Evolutionary conservation across 30 jellyfish, hydroid and myxozoan species (phyloP), one percentile per base, ranked within the genome.

Genomic region (Pelagia noctiluca): DNA sequence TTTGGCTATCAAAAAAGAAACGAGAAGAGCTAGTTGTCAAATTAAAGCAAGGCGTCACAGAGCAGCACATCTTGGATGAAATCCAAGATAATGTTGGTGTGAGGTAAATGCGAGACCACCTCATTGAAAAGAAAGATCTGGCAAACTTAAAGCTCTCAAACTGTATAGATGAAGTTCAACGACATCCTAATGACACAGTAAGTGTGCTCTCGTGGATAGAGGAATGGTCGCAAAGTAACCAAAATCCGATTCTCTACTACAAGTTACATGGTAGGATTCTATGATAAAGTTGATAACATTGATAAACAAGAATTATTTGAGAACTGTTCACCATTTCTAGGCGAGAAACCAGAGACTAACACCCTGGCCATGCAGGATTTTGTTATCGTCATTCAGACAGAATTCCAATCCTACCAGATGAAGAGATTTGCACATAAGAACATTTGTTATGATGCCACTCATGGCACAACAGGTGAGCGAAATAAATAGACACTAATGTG

Each of bases 231-330:
- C n/a, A 3, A 16, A 42, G 16, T 16, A 42, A 42, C 8, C 57
- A 42, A 5, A 42, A 42, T 16, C 57, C 57, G 16, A 42, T 26
- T 8, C 54, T 25, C 8, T 30, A 64, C 22, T 64, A 64, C 50
- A 64, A 64, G 22, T 64, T 64, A 50, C 77, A 64, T 18, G 77
- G 77, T 64, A n/a, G n/a, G n/a, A n/a, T n/a, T n/a, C n/a, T n/a
- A n/a, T n/a, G n/a, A n/a, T n/a, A n/a, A n/a, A n/a, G n/a, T n/a
- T n/a, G n/a, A n/a, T n/a, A n/a, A n/a, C n/a, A n/a, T n/a, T n/a
- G n/a, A n/a, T n/a, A n/a, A n/a, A n/a, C n/a, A n/a, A n/a, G n/a
- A n/a, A n/a, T n/a, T n/a, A n/a, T n/a, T n/a, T n/a, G n/a, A n/a
- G n/a, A n/a, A n/a, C n/a, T n/a, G n/a, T n/a, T n/a, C n/a, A n/a